These are phyloP conservation scores for Morinoia aosen DNA, from an alignment of 2,888 invertebrate species.

Conservation along the genomic window DNA sequence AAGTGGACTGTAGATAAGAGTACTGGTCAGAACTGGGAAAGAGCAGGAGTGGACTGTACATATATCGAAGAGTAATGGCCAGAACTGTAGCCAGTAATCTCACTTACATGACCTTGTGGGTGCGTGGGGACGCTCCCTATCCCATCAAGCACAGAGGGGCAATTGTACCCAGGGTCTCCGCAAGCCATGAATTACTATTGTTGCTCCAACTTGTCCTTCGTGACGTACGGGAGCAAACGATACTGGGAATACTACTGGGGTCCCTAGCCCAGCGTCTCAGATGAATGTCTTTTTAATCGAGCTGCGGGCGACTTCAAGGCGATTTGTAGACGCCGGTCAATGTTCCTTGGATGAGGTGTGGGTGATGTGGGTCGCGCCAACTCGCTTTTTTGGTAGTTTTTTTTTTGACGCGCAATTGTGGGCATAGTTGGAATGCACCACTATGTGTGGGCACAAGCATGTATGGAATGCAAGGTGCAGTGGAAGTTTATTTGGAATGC, in stretches of 20 bases:
- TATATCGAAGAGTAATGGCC: background rate
- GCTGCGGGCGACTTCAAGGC: background rate
- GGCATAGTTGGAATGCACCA: background rate
- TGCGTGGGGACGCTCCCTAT: background rate
- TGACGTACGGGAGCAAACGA: background rate
- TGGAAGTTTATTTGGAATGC: too few relatives aligned
- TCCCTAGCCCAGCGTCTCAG: background rate
- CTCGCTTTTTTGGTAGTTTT: background rate
- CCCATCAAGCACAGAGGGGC: background rate
- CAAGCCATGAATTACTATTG: background rate
- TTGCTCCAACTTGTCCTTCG: background rate
- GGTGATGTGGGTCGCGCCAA: too few relatives aligned
- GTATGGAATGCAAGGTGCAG: too few relatives aligned
- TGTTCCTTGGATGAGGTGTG: background rate
- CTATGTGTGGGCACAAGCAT: too few relatives aligned
- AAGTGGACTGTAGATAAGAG: background rate
- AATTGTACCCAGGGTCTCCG: background rate
- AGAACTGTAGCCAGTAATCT: background rate
- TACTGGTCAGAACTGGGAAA: background rate
- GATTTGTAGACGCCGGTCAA: background rate
- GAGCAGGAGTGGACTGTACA: background rate
- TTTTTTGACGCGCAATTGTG: background rate
- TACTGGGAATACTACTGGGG: background rate
- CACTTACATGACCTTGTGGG: background rate
- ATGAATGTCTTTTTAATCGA: conserved; percentile 1